Evolutionary conservation across 2,797 vertebrate species (phyloP).

Genomic region (Eupleurogrammus muticus): DNA sequence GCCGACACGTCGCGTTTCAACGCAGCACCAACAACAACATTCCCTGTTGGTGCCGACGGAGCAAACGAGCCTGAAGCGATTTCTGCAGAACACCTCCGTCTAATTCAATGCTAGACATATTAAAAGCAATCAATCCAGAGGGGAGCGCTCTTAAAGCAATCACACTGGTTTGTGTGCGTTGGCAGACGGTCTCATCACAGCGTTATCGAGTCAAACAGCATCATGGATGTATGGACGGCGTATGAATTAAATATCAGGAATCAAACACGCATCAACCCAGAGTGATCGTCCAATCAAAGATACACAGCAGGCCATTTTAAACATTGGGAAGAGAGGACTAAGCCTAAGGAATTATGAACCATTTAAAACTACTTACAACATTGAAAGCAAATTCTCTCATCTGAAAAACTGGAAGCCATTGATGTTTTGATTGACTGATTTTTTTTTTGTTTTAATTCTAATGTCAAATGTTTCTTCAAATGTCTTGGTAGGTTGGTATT

Average conservation of each 20-base stretch:
- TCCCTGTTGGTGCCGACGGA: neutral
- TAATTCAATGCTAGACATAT: constrained; percentile 61
- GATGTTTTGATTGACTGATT: no score
- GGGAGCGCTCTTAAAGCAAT: constrained; percentile 54
- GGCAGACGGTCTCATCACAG: constrained; percentile 26
- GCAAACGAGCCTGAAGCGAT: constrained; percentile 32
- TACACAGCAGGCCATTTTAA: neutral
- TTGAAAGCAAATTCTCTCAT: no score
- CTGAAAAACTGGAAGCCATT: no score
- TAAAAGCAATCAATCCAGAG: constrained; percentile 53
- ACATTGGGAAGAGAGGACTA: neutral
- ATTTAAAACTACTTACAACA: no score
- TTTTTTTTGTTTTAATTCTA: no score
- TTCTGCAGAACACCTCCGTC: constrained; percentile 34
- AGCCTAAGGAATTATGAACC: neutral
- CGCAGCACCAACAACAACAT: neutral
- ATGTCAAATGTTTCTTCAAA: no score
- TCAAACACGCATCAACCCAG: neutral
- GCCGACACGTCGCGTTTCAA: neutral
- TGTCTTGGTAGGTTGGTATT: no score
- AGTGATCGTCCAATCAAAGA: neutral
- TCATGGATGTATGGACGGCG: constrained; percentile 11
- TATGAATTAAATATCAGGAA: constrained; percentile 31
- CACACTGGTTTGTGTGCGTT: constrained; percentile 31
- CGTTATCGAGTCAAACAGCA: constrained; percentile 34